Conservation (phyloP, 2,113 vertebrate genomes). For the Cryptomyrus ogoouensis region DNA sequence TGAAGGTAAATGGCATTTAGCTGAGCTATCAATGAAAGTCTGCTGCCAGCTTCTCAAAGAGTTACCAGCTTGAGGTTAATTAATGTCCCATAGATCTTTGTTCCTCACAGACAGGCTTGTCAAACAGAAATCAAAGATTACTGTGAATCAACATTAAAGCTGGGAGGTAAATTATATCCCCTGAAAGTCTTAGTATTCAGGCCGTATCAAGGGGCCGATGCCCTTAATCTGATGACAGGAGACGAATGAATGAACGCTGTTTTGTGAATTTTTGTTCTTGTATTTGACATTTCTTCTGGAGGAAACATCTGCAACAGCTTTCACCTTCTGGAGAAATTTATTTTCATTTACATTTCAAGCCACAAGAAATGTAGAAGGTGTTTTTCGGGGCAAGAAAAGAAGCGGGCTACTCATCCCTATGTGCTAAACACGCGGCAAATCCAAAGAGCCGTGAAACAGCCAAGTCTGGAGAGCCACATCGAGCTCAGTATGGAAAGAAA, state of each 20-base stretch:
- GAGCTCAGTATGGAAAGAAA: background rate
- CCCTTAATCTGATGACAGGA: background rate
- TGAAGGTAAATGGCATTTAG: background rate
- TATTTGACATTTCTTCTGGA: constrained; percentile 9
- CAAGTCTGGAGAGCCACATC: background rate
- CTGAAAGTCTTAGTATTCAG: background rate
- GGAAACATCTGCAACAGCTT: constrained; percentile 19
- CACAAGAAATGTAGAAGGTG: background rate
- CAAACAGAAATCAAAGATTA: background rate
- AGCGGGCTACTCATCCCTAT: constrained; percentile 26
- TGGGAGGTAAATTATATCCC: background rate
- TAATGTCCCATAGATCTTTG: background rate
- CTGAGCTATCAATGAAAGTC: background rate
- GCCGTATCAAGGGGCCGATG: background rate
- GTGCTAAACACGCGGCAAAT: constrained; percentile 34
- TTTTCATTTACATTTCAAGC: constrained; percentile 11
- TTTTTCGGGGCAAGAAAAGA: constrained; percentile 18
- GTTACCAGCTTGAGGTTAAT: background rate
- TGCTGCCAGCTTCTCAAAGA: background rate
- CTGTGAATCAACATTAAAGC: background rate
- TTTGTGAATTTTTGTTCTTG: background rate
- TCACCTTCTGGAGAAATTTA: constrained; percentile 20
- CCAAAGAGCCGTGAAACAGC: constrained; percentile 20
- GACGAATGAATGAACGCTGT: background rate
- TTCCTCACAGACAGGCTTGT: background rate